Conservation (phyloP, 1,140 invertebrate species). For the Apis mellifera region DNA sequence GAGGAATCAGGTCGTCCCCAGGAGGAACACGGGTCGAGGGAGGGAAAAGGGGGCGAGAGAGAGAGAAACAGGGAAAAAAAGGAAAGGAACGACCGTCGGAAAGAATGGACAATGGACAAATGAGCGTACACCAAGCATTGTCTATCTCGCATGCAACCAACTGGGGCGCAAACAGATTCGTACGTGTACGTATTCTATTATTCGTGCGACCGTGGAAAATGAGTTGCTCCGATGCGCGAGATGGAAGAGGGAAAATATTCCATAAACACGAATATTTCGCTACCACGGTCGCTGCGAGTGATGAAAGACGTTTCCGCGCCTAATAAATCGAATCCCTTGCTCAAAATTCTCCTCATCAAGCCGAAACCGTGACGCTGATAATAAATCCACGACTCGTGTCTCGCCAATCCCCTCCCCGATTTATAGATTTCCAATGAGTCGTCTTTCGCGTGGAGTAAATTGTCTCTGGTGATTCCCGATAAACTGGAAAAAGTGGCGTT, state of each 20-base stretch:
- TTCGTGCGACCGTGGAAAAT: not conserved
- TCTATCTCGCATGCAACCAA: not conserved
- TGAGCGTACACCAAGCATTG: constrained; percentile 11
- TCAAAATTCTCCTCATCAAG: not conserved
- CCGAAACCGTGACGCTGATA: not conserved
- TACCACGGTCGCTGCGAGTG: no score
- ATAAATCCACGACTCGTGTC: constrained; percentile 46
- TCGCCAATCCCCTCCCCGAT: constrained; percentile 26
- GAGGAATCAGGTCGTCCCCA: constrained; percentile 51
- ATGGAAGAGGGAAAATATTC: not conserved
- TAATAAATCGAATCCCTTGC: constrained; percentile 4
- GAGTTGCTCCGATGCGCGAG: not conserved
- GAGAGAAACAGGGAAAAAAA: not conserved
- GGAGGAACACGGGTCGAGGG: constrained; percentile 12
- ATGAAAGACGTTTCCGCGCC: not conserved
- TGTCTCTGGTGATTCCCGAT: constrained; percentile 30
- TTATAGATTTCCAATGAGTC: constrained; percentile 47
- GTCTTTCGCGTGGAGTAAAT: constrained; percentile 46
- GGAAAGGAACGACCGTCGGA: constrained; percentile 1
- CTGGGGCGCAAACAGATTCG: not conserved
- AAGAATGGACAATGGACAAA: constrained; percentile 36
- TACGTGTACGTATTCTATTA: not conserved
- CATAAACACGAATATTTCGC: not conserved
- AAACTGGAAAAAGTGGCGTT: constrained; percentile 33
- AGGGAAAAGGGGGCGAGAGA: no score